Percentiles rank a stretch among this genome's conserved stretches.
phyloP scores from a whole-genome alignment of 2,888 invertebrate species.

The Taphrorychus bicolor region DNA sequence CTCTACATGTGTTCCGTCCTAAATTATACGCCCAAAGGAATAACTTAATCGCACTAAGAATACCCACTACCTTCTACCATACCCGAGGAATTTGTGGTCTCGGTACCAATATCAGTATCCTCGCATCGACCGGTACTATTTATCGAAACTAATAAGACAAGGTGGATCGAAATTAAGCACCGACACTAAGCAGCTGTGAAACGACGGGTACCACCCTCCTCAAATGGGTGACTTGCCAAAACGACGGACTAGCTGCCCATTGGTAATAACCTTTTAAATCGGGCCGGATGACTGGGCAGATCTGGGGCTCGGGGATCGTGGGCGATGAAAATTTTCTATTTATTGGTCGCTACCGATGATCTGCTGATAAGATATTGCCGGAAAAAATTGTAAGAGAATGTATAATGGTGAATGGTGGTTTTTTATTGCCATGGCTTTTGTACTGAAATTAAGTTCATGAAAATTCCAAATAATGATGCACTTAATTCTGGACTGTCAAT shows the following conservation, averaged over 20 bases:
- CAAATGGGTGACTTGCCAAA: constrained; percentile 38
- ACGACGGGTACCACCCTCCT: constrained; percentile 29
- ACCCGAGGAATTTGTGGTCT: neutral
- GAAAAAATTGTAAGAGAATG: constrained; percentile 2
- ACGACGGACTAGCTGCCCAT: constrained; percentile 31
- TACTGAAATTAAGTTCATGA: no score
- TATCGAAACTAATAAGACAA: constrained; percentile 33
- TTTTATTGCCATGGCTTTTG: no score
- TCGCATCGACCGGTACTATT: constrained; percentile 3
- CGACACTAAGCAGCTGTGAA: constrained; percentile 37
- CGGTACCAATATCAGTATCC: neutral
- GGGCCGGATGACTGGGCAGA: constrained; percentile 32
- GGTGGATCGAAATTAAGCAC: constrained; percentile 27
- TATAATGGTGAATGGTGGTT: neutral
- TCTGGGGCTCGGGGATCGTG: constrained; percentile 20
- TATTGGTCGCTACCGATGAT: constrained; percentile 37
- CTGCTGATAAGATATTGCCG: constrained; percentile 23
- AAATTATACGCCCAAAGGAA: constrained; percentile 36
- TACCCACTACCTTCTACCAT: no score
- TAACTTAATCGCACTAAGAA: constrained; percentile 27
- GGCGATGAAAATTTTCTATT: constrained; percentile 41
- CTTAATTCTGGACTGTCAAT: no score
- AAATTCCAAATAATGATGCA: no score
- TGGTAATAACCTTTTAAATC: constrained; percentile 39
- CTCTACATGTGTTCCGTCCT: constrained; percentile 22